These are phyloP conservation scores for Nyctalus aviator DNA, from an alignment of 2,797 vertebrate genomes.

Conservation along the genomic window DNA sequence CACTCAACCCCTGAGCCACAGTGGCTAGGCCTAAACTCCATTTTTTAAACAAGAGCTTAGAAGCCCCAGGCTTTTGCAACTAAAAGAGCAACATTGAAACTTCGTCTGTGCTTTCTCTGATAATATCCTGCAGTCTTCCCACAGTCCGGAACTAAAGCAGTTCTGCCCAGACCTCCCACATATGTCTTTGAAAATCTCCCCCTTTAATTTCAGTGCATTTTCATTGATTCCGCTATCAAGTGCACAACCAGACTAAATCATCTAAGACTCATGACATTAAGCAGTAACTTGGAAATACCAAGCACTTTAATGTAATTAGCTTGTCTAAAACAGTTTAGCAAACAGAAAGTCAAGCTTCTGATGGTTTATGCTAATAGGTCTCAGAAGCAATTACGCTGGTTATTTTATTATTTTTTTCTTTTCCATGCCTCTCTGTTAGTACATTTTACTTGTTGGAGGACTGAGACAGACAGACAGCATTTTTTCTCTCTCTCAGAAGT, in stretches of 20 bases:
- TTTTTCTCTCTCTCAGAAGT: constrained; percentile 58
- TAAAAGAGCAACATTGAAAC: background rate
- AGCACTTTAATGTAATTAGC: constrained; percentile 75
- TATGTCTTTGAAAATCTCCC: constrained; percentile 52
- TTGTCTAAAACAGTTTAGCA: constrained; percentile 78
- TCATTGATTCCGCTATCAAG: constrained; percentile 63
- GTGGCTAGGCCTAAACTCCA: too few species aligned
- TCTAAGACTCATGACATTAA: constrained; percentile 65
- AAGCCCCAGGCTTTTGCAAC: background rate
- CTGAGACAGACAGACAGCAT: background rate
- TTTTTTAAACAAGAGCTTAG: too few species aligned
- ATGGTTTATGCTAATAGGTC: constrained; percentile 64
- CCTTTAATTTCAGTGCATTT: constrained; percentile 62
- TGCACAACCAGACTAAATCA: constrained; percentile 64
- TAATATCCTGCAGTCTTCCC: background rate
- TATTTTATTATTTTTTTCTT: constrained; percentile 67
- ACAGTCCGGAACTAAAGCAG: constrained; percentile 28
- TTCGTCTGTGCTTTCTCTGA: background rate
- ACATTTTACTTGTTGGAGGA: constrained; percentile 16
- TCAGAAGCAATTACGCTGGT: constrained; percentile 53
- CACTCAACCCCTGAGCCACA: too few species aligned
- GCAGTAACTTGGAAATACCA: constrained; percentile 73
- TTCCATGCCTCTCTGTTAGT: constrained; percentile 13
- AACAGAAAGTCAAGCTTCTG: constrained; percentile 74
- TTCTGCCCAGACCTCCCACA: constrained; percentile 25